Evolutionary conservation across 64 coral and sea anemone genomes (phyloP), one percentile per base, ranked within the genome.

Genomic region (Montipora efflorescens): DNA sequence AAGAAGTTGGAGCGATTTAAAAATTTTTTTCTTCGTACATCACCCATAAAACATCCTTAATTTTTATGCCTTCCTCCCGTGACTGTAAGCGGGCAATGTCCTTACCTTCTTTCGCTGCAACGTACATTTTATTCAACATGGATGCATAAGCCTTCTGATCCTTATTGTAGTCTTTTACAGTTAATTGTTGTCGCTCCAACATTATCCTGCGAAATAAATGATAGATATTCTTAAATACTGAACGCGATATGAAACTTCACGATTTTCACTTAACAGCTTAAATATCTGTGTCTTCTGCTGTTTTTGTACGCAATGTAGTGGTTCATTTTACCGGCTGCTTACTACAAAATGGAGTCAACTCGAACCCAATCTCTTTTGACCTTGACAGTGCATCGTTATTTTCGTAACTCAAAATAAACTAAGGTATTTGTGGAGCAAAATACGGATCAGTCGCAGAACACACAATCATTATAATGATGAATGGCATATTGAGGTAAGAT

Each of bases 121-220:
- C 90, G 23, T 94, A 96, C 90, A 99, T 92, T 91, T 96, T 99
- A 58, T 94, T 93, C n/a, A 99, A 77, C 98, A 99, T 99, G 5
- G 95, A 96, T 10, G 92, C 92, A 9, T 91, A 99, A 5, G 98
- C 89, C 66, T 96, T 99, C 53, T 99, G 88, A 69, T 99, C 98
- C 50, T 93, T 96, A 20, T 94, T 94, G 89, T 99, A 99, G 13
- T 96, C 90, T 90, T 93, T 94, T 2, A 96, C 82, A 12, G 92
- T 94, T 47, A 96, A 67, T 12, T 91, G 62, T 78, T 96, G 91
- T 8, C 95, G 71, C 76, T 99, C 98, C 6, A 99, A 84, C 95
- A 96, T 90, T 76, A 99, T 93, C 78, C 98, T 99, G 64, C 14
- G 74, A 57, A 36, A 14, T 14, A 64, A 64, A 64, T 14, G 11